Evolutionary conservation across 2,113 vertebrate species (phyloP), one percentile per base, ranked within the genome.

Genomic region (Elephas maximus): DNA sequence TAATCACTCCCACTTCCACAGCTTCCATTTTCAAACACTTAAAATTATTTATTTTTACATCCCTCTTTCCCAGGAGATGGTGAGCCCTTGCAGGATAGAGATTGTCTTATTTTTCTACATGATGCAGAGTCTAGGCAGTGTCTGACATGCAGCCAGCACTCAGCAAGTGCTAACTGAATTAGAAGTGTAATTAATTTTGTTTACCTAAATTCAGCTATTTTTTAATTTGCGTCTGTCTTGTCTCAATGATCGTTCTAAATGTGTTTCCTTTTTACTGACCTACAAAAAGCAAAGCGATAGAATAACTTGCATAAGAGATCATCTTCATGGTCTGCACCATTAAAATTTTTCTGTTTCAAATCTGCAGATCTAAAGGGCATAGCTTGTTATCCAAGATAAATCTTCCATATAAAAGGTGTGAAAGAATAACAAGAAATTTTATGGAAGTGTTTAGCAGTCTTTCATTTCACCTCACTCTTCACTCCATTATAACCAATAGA

Each of bases 291-390:
- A 93, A 73, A 92, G 14, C 14, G 57, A 26, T 76, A 48, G 6
- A 85, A 65, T 87, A 92, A 63, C 63, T n/a, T 95, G 21, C 14
- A 33, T 62, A 78, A 88, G 94, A 79, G 30, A 78, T 51, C 48
- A 51, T 62, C 24, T 82, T 77, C 67, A 65, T 41, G 79, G 17
- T 41, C 30, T 51, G 5, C 73, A 24, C 37, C 93, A n/a, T 69
- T 84, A 90, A 90, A 94, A 96, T 84, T 88, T 41, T 69, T 91
- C 18, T 79, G 88, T 93, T 95, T 48, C 63, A 77, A 78, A 63
- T 73, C 7, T 53, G 8, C 76, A 77, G 57, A 92, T 65, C 9
- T 37, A 62, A 91, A 80, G 24, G 30, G 15, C 82, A 89, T 33
- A 82, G 69, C 15, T 8, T 33, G 60, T 92, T 91, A 90, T 51